Base-by-base conservation (phyloP, 2,113 vertebrate species). In the Sitta europaea region DNA sequence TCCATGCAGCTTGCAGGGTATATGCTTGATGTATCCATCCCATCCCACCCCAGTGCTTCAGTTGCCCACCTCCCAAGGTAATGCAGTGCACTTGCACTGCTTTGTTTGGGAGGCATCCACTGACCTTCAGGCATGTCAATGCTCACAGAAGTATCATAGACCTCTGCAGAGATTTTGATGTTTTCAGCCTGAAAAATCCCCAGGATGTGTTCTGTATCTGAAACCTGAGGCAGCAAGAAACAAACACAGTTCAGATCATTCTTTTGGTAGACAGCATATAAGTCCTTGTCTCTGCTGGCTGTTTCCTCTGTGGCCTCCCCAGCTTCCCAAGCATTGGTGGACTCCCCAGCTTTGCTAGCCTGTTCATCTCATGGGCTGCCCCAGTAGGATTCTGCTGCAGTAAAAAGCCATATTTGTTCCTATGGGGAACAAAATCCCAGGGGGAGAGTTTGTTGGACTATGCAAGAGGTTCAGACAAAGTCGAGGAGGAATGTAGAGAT, bases 131-230 rank as follows among this genome's bases (percentile, higher is more conserved):
- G 97, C 82, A 99, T 98, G 84, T 73, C 97, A 75, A 99, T 98
- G 84, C 96, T 98, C 96, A 99, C 73, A 43, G 98, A 89, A 13
- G 99, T 89, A 36, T 99, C 99, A 12, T 98, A 99, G 10, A 98
- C 98, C 63, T 99, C 99, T 4, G 98, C 99, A 33, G 97, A 54
- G 68, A 99, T 33, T 19, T 96, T 67, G 51, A 99, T 98, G 84
- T 98, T 98, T 96, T 99, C 99, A 14, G 97, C 96, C n/a, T 99
- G 98, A 70, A 98, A 97, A 12, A 99, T 58, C 16, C 99, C 99
- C 47, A 99, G 71, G 40, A 99, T 83, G 31, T 99, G 98, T 24
- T 98, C 98, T 55, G 94, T 94, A 76, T 99, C 99, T 6, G 98
- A 98, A 47, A 99, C 98, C 99, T 99, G 95, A 79, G 58, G 35